Evolutionary conservation across 2,113 vertebrate genomes (phyloP).

Genomic region (Rhegmatorhina hoffmannsi): DNA sequence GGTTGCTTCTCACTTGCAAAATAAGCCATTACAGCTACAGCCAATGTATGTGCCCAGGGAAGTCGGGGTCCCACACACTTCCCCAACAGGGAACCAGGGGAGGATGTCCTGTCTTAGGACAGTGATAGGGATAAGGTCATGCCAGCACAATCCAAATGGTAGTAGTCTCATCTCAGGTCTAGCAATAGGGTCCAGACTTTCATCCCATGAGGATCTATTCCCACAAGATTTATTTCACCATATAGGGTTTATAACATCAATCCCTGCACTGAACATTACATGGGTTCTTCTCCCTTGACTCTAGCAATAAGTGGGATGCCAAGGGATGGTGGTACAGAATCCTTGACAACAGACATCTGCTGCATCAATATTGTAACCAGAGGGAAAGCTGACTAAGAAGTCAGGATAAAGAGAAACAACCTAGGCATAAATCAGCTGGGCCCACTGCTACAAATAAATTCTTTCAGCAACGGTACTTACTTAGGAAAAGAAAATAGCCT

Average conservation of each 20-base stretch:
- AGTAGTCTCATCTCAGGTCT: background rate
- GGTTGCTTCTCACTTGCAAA: too few relatives aligned
- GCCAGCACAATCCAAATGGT: background rate
- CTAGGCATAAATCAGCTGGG: background rate
- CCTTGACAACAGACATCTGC: background rate
- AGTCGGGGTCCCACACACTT: fast-evolving
- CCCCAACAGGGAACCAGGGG: background rate
- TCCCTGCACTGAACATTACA: background rate
- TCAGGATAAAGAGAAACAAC: background rate
- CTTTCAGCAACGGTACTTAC: background rate
- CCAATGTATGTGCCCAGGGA: background rate
- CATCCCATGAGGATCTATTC: background rate
- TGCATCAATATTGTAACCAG: background rate
- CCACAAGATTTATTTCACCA: background rate
- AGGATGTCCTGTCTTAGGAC: fast-evolving
- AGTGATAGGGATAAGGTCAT: background rate
- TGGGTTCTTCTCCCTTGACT: background rate
- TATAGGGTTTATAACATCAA: background rate
- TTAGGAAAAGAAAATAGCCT: background rate
- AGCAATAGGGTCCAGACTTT: background rate
- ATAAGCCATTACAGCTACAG: background rate
- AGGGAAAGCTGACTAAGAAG: background rate
- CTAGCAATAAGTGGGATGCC: background rate
- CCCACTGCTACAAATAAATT: background rate
- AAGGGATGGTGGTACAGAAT: fast-evolving